Evolutionary conservation across 2,797 vertebrate species (phyloP).

Genomic region (Enteromius argenteus): DNA sequence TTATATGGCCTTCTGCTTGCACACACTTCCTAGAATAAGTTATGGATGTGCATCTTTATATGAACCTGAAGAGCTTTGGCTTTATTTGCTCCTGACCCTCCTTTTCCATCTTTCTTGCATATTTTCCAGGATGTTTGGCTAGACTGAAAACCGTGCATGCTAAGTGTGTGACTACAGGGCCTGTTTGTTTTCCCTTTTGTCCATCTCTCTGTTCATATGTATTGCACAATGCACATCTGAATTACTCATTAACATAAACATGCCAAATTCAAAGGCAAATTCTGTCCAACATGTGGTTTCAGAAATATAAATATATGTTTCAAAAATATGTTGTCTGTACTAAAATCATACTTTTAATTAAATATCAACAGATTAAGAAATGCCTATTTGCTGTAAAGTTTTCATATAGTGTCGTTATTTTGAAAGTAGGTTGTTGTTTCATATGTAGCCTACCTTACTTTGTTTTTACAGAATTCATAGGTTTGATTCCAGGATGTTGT

Average conservation of each 20-base stretch:
- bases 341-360: background rate
- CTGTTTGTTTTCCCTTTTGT: conserved; percentile 1
- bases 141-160: conserved; percentile 3
- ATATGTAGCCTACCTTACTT: background rate
- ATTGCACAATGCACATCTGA: background rate
- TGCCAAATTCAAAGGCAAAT: background rate
- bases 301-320: background rate
- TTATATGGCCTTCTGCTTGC: conserved; percentile 3
- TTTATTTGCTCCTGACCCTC: background rate
- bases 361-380: conserved; percentile 5
- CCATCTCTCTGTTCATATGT: background rate
- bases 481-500: background rate
- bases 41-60: background rate
- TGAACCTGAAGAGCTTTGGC: background rate
- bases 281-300: background rate
- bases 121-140: conserved; percentile 3
- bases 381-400: background rate
- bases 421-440: background rate
- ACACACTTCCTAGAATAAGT: background rate
- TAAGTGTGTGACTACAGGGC: conserved; percentile 8
- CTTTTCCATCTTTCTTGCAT: background rate
- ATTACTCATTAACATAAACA: background rate
- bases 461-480: background rate
- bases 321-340: background rate
- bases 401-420: background rate